Evolutionary conservation across 2,797 vertebrate genomes (phyloP).

Genomic region (Muraenolepis orangiensis): DNA sequence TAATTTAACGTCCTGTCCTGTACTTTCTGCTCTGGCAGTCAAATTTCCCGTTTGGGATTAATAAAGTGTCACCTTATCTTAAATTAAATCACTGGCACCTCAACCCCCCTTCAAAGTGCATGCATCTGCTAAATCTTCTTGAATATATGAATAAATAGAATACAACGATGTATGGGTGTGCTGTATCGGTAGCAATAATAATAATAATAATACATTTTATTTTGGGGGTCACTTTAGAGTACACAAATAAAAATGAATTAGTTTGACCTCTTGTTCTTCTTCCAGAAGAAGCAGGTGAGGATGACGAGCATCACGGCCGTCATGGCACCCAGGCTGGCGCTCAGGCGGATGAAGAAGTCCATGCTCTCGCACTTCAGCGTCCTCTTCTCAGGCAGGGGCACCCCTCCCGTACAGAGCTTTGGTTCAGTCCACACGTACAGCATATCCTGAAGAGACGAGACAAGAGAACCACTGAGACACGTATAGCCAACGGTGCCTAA

Average conservation of each 20-base stretch:
- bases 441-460: conserved; percentile 75
- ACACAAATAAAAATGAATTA: too few relatives aligned
- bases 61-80: neutral
- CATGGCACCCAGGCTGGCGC: conserved; percentile 82
- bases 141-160: neutral
- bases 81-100: neutral
- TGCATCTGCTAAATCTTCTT: neutral
- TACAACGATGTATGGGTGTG: neutral
- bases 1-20: neutral
- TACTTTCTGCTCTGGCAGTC: neutral
- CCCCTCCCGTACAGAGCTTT: conserved; percentile 86
- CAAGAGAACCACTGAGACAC: neutral
- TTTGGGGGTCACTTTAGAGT: too few relatives aligned
- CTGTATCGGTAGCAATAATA: too few relatives aligned
- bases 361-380: conserved; percentile 83
- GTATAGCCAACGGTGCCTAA: too few relatives aligned
- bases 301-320: conserved; percentile 84
- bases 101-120: neutral
- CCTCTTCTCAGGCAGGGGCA: conserved; percentile 83
- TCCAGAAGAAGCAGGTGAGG: conserved; percentile 97
- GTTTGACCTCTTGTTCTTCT: conserved; percentile 93
- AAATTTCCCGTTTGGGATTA: neutral
- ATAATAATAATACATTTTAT: too few relatives aligned
- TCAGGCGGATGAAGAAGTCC: conserved; percentile 90
- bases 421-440: conserved; percentile 94